Evolutionary conservation across 2,888 invertebrate genomes (phyloP).

Genomic region (Polyploca ridens): DNA sequence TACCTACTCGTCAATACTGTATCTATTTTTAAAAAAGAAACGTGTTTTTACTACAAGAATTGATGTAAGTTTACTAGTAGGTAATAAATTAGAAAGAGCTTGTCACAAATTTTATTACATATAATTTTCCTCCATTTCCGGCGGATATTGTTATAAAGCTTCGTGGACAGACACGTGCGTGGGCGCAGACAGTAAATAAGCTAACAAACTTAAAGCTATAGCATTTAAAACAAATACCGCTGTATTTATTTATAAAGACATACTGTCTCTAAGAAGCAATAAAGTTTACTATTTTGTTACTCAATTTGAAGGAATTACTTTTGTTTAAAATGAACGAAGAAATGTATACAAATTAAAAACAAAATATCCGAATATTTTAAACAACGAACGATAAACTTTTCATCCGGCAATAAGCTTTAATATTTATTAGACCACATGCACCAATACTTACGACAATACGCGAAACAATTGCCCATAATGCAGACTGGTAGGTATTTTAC

Average conservation of each 20-base stretch:
- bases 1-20: too few species aligned
- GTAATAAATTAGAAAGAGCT: not conserved
- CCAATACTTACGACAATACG: not conserved
- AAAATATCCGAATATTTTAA: not conserved
- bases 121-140: not conserved
- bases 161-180: not conserved
- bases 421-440: slow-evolving; percentile 6
- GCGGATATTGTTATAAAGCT: not conserved
- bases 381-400: not conserved
- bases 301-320: not conserved
- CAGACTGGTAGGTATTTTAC: slow-evolving; percentile 22
- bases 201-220: not conserved
- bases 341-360: not conserved
- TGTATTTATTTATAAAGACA: not conserved
- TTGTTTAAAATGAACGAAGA: not conserved
- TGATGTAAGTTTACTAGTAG: too few species aligned
- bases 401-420: not conserved
- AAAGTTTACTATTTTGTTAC: not conserved
- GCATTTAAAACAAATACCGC: too few species aligned
- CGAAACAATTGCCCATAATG: slow-evolving; percentile 1
- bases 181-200: not conserved
- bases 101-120: not conserved
- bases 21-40: too few species aligned
- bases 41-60: too few species aligned
- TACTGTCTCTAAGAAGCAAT: not conserved